These are phyloP conservation scores for Alligator sinensis DNA, from an alignment of 2,113 vertebrate genomes.

Conservation along the genomic window DNA sequence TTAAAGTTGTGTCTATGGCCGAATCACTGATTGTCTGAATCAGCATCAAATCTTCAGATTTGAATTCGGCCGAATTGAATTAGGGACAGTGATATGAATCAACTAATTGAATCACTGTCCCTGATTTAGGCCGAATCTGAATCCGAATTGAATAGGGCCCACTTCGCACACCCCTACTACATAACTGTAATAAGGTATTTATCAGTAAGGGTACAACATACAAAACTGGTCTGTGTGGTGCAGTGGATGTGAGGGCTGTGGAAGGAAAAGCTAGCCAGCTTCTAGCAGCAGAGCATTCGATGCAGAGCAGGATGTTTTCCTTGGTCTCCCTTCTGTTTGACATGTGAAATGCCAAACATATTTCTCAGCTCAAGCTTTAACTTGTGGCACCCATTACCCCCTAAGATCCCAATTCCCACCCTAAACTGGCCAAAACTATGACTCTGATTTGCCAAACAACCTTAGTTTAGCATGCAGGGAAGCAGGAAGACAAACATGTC, in stretches of 20 bases:
- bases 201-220: neutral
- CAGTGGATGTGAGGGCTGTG: neutral
- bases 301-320: neutral
- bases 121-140: too few species aligned
- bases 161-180: too few species aligned
- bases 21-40: too few species aligned
- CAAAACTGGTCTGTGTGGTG: neutral
- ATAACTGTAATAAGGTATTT: neutral
- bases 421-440: neutral
- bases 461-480: neutral
- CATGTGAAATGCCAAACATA: slow-evolving; percentile 10
- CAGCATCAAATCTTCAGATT: too few species aligned
- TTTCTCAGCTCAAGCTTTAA: slow-evolving; percentile 17
- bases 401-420: neutral
- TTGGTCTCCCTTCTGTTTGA: neutral
- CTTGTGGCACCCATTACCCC: neutral
- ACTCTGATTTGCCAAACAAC: neutral
- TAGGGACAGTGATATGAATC: too few species aligned
- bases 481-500: neutral
- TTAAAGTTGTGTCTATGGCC: too few species aligned
- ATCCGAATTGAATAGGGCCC: too few species aligned
- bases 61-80: too few species aligned
- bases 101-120: too few species aligned
- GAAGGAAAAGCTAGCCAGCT: neutral
- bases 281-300: neutral